Conservation (phyloP, 2,888 invertebrate genomes). For the Drosophila affinis region DNA sequence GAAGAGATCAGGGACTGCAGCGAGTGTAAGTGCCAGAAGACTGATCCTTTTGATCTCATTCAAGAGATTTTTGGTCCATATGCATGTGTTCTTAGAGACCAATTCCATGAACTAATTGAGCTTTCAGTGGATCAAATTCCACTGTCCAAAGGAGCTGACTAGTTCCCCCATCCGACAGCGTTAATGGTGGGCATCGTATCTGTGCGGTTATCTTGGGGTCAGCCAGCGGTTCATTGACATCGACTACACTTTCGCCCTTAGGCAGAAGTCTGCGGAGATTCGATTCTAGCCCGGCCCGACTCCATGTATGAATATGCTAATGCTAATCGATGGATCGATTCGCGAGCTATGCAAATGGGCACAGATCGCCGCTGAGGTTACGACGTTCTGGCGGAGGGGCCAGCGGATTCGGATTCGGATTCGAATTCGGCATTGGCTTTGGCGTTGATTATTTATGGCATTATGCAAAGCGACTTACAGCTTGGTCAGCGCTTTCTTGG, state of each 20-base stretch:
- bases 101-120: no score
- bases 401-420: constrained; percentile 21
- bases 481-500: background rate
- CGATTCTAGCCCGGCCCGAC: background rate
- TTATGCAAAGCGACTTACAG: constrained; percentile 69
- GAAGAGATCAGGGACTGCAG: no score
- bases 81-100: no score
- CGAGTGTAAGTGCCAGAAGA: no score
- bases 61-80: no score
- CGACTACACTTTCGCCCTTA: constrained; percentile 68
- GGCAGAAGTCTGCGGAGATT: constrained; percentile 10
- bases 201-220: constrained; percentile 2
- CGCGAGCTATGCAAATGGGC: constrained; percentile 44
- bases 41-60: no score
- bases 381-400: constrained; percentile 40
- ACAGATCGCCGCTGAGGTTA: constrained; percentile 48
- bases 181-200: background rate
- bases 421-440: background rate
- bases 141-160: no score
- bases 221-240: constrained; percentile 61
- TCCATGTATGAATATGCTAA: constrained; percentile 64
- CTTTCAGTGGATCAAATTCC: no score
- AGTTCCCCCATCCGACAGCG: no score
- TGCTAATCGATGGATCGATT: constrained; percentile 41
- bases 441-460: constrained; percentile 63